These are phyloP conservation scores for Tokudaia tokunoshimensis DNA, from an alignment of 2,797 vertebrate species.

Conservation along the genomic window DNA sequence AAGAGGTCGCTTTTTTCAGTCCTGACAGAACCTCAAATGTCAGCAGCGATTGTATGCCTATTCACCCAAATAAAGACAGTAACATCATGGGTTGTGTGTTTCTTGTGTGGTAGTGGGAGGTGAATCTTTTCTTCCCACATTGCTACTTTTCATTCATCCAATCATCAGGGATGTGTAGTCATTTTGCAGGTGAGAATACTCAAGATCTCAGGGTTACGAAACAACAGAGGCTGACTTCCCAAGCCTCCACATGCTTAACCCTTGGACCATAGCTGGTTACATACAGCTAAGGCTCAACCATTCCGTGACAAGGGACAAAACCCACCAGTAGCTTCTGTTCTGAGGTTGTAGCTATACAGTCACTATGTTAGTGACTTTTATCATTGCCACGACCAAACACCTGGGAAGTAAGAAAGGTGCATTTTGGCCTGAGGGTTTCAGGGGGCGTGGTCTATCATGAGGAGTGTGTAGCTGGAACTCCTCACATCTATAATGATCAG, in stretches of 20 bases:
- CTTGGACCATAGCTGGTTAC: neutral
- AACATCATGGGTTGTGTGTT: neutral
- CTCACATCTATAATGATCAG: neutral
- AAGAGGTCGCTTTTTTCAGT: neutral
- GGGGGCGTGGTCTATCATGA: neutral
- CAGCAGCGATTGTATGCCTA: neutral
- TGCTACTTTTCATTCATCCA: neutral
- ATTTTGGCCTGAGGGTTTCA: neutral
- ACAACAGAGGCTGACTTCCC: neutral
- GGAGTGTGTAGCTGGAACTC: neutral
- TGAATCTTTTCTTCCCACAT: neutral
- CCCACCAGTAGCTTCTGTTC: neutral
- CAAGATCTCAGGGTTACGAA: neutral
- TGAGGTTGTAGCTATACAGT: neutral
- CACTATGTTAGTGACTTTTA: neutral
- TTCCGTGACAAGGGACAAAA: neutral
- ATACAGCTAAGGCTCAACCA: neutral
- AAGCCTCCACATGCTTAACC: neutral
- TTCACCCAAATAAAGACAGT: neutral
- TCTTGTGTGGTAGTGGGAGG: rapidly evolving
- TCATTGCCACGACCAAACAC: neutral
- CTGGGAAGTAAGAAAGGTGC: neutral
- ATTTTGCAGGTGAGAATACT: neutral
- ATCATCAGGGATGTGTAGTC: neutral
- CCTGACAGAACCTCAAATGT: neutral